Conservation (phyloP, 35 echinoderm and acorn worm species). For the Heliocidaris erythrogramma region DNA sequence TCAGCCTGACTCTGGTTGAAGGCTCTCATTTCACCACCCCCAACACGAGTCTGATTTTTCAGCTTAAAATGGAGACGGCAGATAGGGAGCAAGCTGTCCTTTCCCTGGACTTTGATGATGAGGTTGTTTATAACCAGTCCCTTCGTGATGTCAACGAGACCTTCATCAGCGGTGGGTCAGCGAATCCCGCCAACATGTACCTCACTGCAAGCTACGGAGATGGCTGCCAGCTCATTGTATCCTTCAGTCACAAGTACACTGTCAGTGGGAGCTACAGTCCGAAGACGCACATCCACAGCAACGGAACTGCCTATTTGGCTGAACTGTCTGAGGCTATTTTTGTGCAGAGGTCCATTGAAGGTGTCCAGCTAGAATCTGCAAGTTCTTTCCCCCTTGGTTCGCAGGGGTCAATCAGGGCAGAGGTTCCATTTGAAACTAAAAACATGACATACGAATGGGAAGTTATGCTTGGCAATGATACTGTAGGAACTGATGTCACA, state of each 20-base stretch:
- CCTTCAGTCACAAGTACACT: constrained; percentile 73
- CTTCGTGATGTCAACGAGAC: constrained; percentile 85
- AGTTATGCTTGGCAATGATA: background rate
- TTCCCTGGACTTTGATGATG: constrained; percentile 85
- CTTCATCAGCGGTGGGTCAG: constrained; percentile 66
- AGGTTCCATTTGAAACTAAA: constrained; percentile 22
- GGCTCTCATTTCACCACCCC: constrained; percentile 37
- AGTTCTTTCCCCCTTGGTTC: constrained; percentile 33
- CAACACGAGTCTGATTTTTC: constrained; percentile 62
- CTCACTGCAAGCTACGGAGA: constrained; percentile 84
- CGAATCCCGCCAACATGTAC: constrained; percentile 64
- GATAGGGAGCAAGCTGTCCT: constrained; percentile 63
- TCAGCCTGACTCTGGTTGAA: constrained; percentile 53
- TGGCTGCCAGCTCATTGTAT: constrained; percentile 78
- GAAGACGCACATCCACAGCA: constrained; percentile 5
- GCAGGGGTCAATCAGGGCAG: constrained; percentile 28
- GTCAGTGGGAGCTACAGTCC: constrained; percentile 54
- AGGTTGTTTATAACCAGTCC: constrained; percentile 64
- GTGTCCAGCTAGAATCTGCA: constrained; percentile 13
- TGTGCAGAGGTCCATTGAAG: constrained; percentile 38
- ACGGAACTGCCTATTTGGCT: background rate
- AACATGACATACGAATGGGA: constrained; percentile 56
- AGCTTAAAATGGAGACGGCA: constrained; percentile 73
- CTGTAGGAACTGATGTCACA: background rate
- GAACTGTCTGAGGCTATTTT: constrained; percentile 25